Evolutionary conservation across 2,888 invertebrate species (phyloP).

Genomic region (Drosophila basisetae): DNA sequence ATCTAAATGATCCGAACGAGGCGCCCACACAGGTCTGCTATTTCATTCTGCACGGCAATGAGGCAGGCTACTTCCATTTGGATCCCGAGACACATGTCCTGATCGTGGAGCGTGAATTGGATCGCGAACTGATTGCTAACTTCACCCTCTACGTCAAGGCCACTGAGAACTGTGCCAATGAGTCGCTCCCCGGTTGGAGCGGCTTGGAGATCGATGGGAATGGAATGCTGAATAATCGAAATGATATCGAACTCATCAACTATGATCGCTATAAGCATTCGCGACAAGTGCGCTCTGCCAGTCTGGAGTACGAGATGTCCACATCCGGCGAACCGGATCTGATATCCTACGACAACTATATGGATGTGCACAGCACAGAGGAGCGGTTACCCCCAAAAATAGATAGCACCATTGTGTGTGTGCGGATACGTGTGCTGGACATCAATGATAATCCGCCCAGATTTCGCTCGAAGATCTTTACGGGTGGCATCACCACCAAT

Average conservation of each 20-base stretch:
- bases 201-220: slow-evolving; percentile 51
- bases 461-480: slow-evolving; percentile 93
- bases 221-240: background rate
- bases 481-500: slow-evolving; percentile 97
- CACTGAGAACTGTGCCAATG: slow-evolving; percentile 91
- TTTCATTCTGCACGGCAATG: slow-evolving; percentile 94
- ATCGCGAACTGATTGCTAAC: slow-evolving; percentile 90
- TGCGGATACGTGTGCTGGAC: slow-evolving; percentile 91
- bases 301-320: slow-evolving; percentile 37
- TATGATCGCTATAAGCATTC: slow-evolving; percentile 80
- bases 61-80: slow-evolving; percentile 89
- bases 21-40: slow-evolving; percentile 95
- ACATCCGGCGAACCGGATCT: slow-evolving; percentile 31
- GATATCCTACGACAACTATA: slow-evolving; percentile 51
- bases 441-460: slow-evolving; percentile 96
- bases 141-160: slow-evolving; percentile 92
- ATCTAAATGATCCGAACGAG: slow-evolving; percentile 93
- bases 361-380: slow-evolving; percentile 34
- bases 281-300: slow-evolving; percentile 60
- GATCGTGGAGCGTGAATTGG: slow-evolving; percentile 87
- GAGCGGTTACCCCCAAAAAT: slow-evolving; percentile 9
- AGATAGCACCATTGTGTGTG: slow-evolving; percentile 90
- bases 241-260: slow-evolving; percentile 22
- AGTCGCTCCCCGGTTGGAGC: slow-evolving; percentile 43
- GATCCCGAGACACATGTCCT: slow-evolving; percentile 90